Evolutionary conservation across 2,797 vertebrate genomes (phyloP).

Genomic region (Propithecus perrieri): DNA sequence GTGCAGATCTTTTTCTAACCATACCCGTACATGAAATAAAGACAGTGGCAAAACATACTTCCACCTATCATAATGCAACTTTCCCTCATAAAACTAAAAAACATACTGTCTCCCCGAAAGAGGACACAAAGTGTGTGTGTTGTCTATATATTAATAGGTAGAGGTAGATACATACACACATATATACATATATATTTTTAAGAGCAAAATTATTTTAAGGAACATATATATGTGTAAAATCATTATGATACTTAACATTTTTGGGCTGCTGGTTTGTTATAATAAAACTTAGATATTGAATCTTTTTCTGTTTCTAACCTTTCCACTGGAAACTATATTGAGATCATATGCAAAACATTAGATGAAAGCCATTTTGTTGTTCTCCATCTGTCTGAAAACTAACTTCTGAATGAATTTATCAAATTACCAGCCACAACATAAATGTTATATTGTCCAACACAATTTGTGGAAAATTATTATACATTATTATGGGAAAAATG

Average conservation of each 20-base stretch:
- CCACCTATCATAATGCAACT: neutral
- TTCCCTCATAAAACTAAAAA: neutral
- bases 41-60: neutral
- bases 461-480: neutral
- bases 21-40: neutral
- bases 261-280: neutral
- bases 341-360: neutral
- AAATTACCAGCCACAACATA: neutral
- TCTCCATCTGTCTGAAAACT: neutral
- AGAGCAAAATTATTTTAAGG: neutral
- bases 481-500: neutral
- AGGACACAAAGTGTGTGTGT: neutral
- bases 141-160: neutral
- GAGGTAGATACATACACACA: neutral
- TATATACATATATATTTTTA: too few species aligned
- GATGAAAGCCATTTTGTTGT: neutral
- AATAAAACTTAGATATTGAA: neutral
- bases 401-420: neutral
- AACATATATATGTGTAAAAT: neutral
- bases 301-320: neutral
- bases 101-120: neutral
- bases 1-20: neutral
- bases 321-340: neutral
- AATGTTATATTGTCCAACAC: neutral
- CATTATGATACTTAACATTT: neutral